phyloP scores from a whole-genome alignment of 2,113 vertebrate species.

The Mus spicilegus region DNA sequence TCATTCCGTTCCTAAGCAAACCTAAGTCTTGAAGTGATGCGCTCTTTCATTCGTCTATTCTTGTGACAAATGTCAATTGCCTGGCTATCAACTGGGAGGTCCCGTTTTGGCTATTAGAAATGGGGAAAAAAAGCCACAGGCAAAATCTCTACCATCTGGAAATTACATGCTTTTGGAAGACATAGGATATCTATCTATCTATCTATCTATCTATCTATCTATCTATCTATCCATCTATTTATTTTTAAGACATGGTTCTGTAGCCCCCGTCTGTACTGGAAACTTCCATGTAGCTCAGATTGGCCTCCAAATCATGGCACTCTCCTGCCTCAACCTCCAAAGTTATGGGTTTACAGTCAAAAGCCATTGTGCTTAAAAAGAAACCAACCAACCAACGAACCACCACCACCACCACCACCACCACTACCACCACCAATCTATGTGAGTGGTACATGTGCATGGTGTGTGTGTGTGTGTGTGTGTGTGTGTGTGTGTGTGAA shows the following conservation, averaged over 20 bases:
- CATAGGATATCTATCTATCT: neutral
- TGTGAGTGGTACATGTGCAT: neutral
- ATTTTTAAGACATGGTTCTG: neutral
- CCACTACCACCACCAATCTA: too few relatives aligned
- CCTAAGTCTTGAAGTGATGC: slow-evolving; percentile 4
- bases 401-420: too few relatives aligned
- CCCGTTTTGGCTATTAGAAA: neutral
- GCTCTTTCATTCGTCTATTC: neutral
- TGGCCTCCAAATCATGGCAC: neutral
- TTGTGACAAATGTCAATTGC: neutral
- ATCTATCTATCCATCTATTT: neutral
- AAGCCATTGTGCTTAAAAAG: neutral
- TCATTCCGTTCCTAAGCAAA: neutral
- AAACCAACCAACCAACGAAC: too few relatives aligned
- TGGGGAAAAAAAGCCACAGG: neutral
- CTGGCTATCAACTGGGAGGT: neutral
- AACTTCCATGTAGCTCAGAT: neutral
- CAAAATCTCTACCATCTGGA: neutral
- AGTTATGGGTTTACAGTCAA: neutral
- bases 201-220: too few relatives aligned
- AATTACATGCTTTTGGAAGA: neutral
- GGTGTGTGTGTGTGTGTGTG: neutral
- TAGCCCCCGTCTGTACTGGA: neutral
- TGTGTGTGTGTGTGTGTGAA: neutral
- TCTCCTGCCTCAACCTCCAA: neutral